phyloP scores from a whole-genome alignment of 2,113 vertebrate genomes.

The Regulus satrapa region DNA sequence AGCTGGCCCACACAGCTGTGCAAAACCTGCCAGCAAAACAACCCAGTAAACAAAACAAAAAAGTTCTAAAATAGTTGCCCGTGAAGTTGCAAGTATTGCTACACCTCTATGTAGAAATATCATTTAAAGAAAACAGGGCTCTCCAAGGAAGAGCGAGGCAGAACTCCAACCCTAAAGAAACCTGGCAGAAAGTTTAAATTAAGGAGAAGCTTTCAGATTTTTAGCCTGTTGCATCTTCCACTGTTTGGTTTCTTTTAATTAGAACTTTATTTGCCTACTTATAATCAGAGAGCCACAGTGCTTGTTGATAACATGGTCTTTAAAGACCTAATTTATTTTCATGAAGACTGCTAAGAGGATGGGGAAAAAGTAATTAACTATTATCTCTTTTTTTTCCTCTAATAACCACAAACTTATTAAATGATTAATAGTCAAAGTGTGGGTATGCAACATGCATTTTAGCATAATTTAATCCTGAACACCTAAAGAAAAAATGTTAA shows the following conservation, averaged over 20 bases:
- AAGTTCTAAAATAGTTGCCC: accelerated
- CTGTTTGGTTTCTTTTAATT: constrained; percentile 7
- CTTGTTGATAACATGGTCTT: constrained; percentile 49
- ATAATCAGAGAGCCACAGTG: constrained; percentile 38
- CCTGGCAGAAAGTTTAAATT: background rate
- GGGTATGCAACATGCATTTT: constrained; percentile 5
- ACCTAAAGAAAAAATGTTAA: constrained; percentile 16
- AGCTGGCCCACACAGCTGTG: too few relatives aligned
- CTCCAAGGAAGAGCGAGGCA: background rate
- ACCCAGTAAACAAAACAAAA: background rate
- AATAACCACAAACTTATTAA: constrained; percentile 69
- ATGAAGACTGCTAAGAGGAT: constrained; percentile 42
- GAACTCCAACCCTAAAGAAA: background rate
- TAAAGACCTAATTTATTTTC: constrained; percentile 72
- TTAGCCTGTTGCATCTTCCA: background rate
- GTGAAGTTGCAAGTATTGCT: background rate
- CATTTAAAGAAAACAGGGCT: background rate
- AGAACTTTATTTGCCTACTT: constrained; percentile 28
- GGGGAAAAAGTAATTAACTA: constrained; percentile 67
- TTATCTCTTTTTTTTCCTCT: constrained; percentile 50
- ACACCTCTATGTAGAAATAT: background rate
- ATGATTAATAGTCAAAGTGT: constrained; percentile 35
- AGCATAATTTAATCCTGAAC: background rate
- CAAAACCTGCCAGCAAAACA: background rate
- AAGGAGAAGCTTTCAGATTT: background rate